A percentile compares a stretch with the other conserved stretches of the same genome.
Evolutionary conservation across 2,797 vertebrate genomes (phyloP).

Genomic region (Mormyrops attenuatus): DNA sequence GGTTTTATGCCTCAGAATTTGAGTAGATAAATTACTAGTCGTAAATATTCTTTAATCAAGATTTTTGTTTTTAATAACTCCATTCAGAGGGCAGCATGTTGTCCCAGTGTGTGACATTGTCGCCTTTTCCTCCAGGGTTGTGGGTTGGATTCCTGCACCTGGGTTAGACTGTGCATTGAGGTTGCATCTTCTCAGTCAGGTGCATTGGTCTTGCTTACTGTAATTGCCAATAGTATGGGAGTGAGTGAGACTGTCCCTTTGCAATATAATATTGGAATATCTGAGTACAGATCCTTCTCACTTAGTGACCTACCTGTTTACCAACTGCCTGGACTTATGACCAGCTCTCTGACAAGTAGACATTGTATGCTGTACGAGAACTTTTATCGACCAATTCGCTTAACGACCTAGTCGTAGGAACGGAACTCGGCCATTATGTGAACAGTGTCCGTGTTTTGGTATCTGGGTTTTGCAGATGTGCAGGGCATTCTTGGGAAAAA

Average conservation of each 20-base stretch:
- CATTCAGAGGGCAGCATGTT: background rate
- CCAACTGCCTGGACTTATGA: background rate
- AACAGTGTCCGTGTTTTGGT: background rate
- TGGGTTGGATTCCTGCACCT: background rate
- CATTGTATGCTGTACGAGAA: background rate
- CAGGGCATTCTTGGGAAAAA: background rate
- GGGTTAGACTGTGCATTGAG: background rate
- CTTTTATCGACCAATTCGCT: background rate
- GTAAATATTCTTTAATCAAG: background rate
- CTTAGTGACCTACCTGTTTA: too few species aligned
- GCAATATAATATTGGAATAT: background rate
- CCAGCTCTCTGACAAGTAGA: background rate
- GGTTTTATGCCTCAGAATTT: background rate
- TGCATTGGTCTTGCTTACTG: background rate
- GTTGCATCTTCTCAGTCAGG: background rate
- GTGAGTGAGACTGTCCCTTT: background rate
- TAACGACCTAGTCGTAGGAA: background rate
- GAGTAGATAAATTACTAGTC: background rate
- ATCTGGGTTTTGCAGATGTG: background rate
- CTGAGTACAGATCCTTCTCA: background rate
- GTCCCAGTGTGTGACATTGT: background rate
- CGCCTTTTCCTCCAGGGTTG: background rate
- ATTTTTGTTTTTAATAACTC: background rate
- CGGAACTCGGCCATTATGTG: background rate
- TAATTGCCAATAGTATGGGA: background rate